phyloP scores from a whole-genome alignment of 2,888 invertebrate genomes.

The Pristionchus exspectatus region DNA sequence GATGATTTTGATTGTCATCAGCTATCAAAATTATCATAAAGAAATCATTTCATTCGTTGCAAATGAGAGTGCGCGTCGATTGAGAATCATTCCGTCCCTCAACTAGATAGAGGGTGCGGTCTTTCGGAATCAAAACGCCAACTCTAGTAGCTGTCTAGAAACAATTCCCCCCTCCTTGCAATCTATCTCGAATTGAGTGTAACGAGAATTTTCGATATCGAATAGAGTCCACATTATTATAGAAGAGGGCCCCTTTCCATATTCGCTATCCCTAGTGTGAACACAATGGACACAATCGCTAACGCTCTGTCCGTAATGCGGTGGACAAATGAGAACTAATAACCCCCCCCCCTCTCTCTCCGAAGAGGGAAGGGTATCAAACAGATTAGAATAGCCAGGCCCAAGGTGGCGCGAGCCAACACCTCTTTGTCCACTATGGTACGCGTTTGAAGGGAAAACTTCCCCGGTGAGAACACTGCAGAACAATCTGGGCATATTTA shows the following conservation, averaged over 20 bases:
- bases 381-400: constrained; percentile 28
- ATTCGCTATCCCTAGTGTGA: background rate
- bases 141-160: too few relatives aligned
- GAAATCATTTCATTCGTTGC: too few relatives aligned
- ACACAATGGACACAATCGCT: constrained; percentile 12
- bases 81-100: too few relatives aligned
- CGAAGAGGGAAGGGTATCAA: constrained; percentile 8
- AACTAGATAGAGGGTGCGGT: too few relatives aligned
- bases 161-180: too few relatives aligned
- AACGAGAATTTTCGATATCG: background rate
- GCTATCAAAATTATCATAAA: too few relatives aligned
- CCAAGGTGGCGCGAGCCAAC: background rate
- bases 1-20: too few relatives aligned
- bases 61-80: too few relatives aligned
- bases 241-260: background rate
- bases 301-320: background rate
- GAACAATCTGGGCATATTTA: too few relatives aligned
- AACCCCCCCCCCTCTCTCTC: background rate
- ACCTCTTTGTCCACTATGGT: background rate
- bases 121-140: too few relatives aligned
- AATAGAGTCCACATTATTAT: background rate
- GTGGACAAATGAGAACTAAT: constrained; percentile 39
- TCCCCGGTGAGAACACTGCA: background rate
- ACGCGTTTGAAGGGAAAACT: background rate
- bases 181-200: background rate